Evolutionary conservation across 2,113 vertebrate genomes (phyloP), one percentile per base, ranked within the genome.

Genomic region (Isichthys henryi): DNA sequence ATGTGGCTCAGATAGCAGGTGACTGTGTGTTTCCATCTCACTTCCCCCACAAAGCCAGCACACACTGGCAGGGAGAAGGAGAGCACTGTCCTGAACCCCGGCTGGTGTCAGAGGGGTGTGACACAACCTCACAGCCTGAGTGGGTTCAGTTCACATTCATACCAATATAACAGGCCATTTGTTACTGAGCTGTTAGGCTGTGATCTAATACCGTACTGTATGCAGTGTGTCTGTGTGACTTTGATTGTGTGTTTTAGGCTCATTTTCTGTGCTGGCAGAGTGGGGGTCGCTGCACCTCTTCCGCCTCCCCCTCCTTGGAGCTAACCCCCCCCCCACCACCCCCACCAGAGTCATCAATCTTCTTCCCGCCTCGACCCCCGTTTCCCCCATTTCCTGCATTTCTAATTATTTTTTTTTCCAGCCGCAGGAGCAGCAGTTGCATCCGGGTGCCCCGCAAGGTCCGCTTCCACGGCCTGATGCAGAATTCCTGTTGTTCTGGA

Each of bases 311-410:
- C 86, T 23, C 43, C 19, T 39, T 48, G 66, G 88, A 82, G 52
- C 50, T 45, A 23, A 15, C 74, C 86, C 31, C 62, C 50, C 35
- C 35, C 39, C 39, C 39, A 70, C 6, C 31, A 89, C 50, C 39
- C 85, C 6, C 31, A 89, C 50, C 82, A 62, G 11, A 27, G 35
- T 89, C 88, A 91, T 89, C 88, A 91, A 89, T 89, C 88, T 89
- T 74, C 23, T 43, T 82, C 50, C 77, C 50, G n/a, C 35, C 82
- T 86, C 8, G 27, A 21, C 52, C n/a, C 77, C 88, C 23, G 3
- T 39, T 52, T 56, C n/a, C 84, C 35, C 85, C 82, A 21, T 43
- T 52, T 87, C n/a, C 84, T 48, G n/a, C 35, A 19, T 77, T 77
- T 77, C 1, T 77, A 77, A 77, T 77, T 19, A 77, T 17, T 80